Evolutionary conservation across 2,113 vertebrate genomes (phyloP), one percentile per base, ranked within the genome.

Genomic region (Otolemur garnettii): DNA sequence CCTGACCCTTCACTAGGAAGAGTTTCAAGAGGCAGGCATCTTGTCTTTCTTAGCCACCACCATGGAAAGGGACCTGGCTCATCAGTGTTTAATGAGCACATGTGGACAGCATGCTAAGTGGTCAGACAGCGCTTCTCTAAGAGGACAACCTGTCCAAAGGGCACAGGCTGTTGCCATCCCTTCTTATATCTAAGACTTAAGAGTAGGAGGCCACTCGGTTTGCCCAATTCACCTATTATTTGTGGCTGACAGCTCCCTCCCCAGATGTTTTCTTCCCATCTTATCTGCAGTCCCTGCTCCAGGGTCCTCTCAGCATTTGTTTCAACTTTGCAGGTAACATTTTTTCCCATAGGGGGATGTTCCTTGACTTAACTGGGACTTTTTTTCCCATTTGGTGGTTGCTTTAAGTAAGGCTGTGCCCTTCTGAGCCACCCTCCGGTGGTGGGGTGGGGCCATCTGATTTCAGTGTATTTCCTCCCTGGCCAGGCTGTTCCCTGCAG

Each of bases 331-430:
- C 28, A 38, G 50, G 19, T 64, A 53, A 72, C 11, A 66, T 33
- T 94, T 94, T 92, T 94, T 79, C 24, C 57, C 55, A 50, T 18
- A 79, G 12, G n/a, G 66, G 60, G 78, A 62, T 9, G 26, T 62
- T 72, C 19, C 79, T 85, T 62, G 68, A 18, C 24, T 87, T 21
- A 60, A 28, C 33, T 50, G 68, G 69, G 5, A 33, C 4, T 26
- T 74, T 62, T 62, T 7, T 22, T 11, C 68, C 60, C 33, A 53
- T 60, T 35, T 53, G 18, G 19, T 45, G 38, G 45, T 69, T 75
- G 57, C 14, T 35, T 59, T 22, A 26, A 62, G 35, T 15, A 26
- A 78, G 57, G 33, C 53, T 22, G 18, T 6, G 22, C n/a, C 50
- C 60, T 64, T 81, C 42, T 14, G 17, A 60, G 75, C 21, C 0